phyloP scores from a whole-genome alignment of 2,888 invertebrate species.

The Lymantria monacha region DNA sequence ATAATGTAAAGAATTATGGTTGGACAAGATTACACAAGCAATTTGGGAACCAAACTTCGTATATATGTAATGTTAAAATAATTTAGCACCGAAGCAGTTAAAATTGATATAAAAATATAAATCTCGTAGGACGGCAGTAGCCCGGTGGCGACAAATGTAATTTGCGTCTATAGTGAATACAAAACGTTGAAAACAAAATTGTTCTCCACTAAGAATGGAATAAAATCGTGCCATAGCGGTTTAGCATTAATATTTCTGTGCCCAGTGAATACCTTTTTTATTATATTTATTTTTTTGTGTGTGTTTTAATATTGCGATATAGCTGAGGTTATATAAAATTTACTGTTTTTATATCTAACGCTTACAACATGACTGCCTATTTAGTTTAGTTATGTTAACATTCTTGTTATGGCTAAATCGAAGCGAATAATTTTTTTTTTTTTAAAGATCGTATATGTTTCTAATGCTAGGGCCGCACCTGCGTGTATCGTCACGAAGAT shows the following conservation, averaged over 20 bases:
- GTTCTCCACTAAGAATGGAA: slow-evolving; percentile 51
- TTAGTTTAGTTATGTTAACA: too few relatives aligned
- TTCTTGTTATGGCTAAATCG: too few relatives aligned
- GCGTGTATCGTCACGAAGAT: too few relatives aligned
- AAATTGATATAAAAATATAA: slow-evolving; percentile 31
- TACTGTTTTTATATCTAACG: too few relatives aligned
- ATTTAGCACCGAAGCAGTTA: slow-evolving; percentile 24
- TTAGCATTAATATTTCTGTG: slow-evolving; percentile 49
- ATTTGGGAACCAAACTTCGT: too few relatives aligned
- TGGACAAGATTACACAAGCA: too few relatives aligned
- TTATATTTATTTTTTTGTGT: too few relatives aligned
- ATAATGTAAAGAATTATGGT: too few relatives aligned
- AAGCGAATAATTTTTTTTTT: too few relatives aligned
- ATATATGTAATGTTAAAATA: not conserved
- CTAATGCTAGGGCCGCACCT: too few relatives aligned
- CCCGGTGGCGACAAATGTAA: slow-evolving; percentile 52
- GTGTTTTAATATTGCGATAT: slow-evolving; percentile 1
- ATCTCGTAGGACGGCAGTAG: slow-evolving; percentile 20
- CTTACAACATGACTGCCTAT: too few relatives aligned
- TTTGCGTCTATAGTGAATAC: slow-evolving; percentile 56
- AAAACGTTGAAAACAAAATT: slow-evolving; percentile 58
- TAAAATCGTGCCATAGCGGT: slow-evolving; percentile 44
- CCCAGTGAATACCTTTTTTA: slow-evolving; percentile 25
- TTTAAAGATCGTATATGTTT: too few relatives aligned
- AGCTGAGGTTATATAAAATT: not conserved